Evolutionary conservation across 2,888 invertebrate species (phyloP).

Genomic region (Pachydiplax longipennis): DNA sequence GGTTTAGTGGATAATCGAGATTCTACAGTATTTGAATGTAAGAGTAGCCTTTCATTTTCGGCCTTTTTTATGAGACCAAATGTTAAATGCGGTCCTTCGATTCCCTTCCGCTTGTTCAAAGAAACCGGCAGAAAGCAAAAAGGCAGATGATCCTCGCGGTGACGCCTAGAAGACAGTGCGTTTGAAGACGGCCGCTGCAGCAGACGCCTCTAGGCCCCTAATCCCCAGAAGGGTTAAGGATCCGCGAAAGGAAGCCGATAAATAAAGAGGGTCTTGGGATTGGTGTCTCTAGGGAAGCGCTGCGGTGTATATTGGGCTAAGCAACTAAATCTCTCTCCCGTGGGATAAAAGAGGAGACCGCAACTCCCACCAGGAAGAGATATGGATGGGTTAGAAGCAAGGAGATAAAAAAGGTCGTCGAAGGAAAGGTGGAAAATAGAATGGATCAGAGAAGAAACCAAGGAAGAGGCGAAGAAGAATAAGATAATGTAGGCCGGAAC

Average conservation of each 20-base stretch:
- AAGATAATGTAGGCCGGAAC: not conserved
- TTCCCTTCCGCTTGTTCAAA: too few species aligned
- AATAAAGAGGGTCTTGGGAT: slow-evolving; percentile 24
- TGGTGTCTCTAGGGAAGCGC: slow-evolving; percentile 6
- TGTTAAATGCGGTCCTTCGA: too few species aligned
- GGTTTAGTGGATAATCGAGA: too few species aligned
- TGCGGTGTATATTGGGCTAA: slow-evolving; percentile 43
- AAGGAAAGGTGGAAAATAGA: not conserved
- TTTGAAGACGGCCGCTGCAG: not conserved
- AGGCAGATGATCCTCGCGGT: not conserved
- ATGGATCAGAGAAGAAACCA: not conserved
- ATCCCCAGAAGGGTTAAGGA: slow-evolving; percentile 30
- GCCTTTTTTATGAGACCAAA: too few species aligned
- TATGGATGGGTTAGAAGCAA: not conserved
- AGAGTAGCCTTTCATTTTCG: too few species aligned
- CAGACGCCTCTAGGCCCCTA: not conserved
- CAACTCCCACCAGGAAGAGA: not conserved
- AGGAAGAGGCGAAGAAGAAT: not conserved
- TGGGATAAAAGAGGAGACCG: not conserved
- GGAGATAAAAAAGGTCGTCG: not conserved
- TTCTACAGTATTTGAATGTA: too few species aligned
- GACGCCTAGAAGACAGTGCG: not conserved
- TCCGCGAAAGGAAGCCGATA: slow-evolving; percentile 32
- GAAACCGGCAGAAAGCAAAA: not conserved
- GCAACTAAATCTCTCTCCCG: slow-evolving; percentile 33